Conservation (phyloP, 2,888 invertebrate species). For the Caenorhabditis sp. region DNA sequence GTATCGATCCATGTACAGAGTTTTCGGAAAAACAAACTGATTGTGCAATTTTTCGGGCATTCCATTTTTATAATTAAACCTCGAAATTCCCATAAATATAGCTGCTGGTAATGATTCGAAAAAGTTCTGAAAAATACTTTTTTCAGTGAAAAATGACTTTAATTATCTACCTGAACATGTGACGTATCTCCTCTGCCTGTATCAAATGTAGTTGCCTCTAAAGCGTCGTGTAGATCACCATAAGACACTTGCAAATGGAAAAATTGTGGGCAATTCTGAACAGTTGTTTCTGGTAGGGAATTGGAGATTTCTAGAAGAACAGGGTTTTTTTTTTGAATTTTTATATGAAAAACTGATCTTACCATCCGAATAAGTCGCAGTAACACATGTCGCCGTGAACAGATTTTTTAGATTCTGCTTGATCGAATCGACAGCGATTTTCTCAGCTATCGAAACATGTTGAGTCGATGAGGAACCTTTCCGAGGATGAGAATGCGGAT, state of each 20-base stretch:
- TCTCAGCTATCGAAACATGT: not conserved
- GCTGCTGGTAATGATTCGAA: conserved; percentile 29
- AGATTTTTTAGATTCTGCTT: not conserved
- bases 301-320: conserved; percentile 4
- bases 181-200: conserved; percentile 1
- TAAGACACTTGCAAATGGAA: conserved; percentile 15
- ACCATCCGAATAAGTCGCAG: not conserved
- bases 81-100: conserved; percentile 28
- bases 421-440: not conserved
- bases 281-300: not conserved
- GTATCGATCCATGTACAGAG: conserved; percentile 46
- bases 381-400: not conserved
- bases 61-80: conserved; percentile 12
- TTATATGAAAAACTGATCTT: too few relatives aligned
- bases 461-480: too few relatives aligned
- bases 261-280: conserved; percentile 7
- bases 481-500: not conserved
- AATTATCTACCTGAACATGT: too few relatives aligned
- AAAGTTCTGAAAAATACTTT: too few relatives aligned
- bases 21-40: conserved; percentile 24
- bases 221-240: conserved; percentile 40
- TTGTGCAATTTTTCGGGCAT: conserved; percentile 31
- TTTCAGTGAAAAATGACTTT: too few relatives aligned
- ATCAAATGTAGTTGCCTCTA: conserved; percentile 27
- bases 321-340: too few relatives aligned